phyloP scores from a whole-genome alignment of 2,113 vertebrate species.

The Riparia riparia region DNA sequence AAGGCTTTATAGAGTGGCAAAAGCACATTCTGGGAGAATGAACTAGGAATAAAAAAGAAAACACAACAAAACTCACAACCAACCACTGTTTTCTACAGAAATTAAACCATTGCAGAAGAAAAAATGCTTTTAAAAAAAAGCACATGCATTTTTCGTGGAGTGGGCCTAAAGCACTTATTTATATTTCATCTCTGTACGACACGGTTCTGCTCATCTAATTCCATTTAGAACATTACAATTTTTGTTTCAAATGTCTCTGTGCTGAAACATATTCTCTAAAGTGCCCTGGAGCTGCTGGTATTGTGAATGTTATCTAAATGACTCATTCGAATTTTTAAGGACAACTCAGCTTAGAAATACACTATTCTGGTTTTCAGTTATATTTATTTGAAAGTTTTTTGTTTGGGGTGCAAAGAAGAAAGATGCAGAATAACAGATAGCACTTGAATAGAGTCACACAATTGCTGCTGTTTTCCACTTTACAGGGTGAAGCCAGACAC shows the following conservation, averaged over 20 bases:
- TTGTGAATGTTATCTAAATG: slow-evolving; percentile 55
- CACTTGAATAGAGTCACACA: not conserved
- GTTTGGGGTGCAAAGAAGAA: not conserved
- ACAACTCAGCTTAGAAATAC: slow-evolving; percentile 18
- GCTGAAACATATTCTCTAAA: slow-evolving; percentile 56
- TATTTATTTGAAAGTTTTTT: slow-evolving; percentile 18
- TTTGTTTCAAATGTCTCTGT: slow-evolving; percentile 55
- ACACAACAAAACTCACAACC: not conserved
- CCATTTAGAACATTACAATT: slow-evolving; percentile 67
- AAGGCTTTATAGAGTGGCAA: slow-evolving; percentile 48
- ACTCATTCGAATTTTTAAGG: slow-evolving; percentile 57
- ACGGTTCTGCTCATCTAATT: slow-evolving; percentile 59
- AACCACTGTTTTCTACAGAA: slow-evolving; percentile 19
- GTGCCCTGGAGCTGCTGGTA: slow-evolving; percentile 49
- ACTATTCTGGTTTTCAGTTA: not conserved
- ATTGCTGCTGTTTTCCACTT: not conserved
- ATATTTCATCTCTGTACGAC: slow-evolving; percentile 72
- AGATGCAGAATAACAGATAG: not conserved
- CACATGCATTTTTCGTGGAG: slow-evolving; percentile 70
- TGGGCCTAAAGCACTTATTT: slow-evolving; percentile 67
- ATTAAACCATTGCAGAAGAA: slow-evolving; percentile 26
- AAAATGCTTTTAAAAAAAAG: slow-evolving; percentile 39
- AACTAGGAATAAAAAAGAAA: not conserved
- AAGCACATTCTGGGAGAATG: slow-evolving; percentile 31
- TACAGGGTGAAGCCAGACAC: not conserved